Conservation (phyloP, 2,113 vertebrate genomes). For the Neodon shergylaensis region DNA sequence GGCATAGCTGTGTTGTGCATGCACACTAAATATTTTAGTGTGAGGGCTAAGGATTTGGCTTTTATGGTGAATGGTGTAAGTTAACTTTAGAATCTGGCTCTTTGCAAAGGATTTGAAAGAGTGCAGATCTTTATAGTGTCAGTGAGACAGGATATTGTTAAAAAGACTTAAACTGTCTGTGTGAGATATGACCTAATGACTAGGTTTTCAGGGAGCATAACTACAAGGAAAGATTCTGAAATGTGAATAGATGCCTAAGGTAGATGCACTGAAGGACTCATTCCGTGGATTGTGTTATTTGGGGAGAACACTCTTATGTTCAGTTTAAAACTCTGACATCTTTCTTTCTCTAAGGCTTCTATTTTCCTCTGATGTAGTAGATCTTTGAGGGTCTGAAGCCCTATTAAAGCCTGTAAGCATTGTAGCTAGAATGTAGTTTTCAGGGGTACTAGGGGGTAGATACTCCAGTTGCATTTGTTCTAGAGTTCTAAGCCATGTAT, state of each 20-base stretch:
- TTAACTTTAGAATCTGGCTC: constrained; percentile 43
- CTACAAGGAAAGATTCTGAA: constrained; percentile 5
- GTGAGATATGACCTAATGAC: constrained; percentile 23
- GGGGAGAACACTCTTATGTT: background rate
- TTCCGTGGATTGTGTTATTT: constrained; percentile 37
- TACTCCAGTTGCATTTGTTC: background rate
- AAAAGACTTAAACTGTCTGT: constrained; percentile 23
- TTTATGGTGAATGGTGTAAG: constrained; percentile 5
- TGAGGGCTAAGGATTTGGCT: background rate
- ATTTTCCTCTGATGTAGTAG: background rate
- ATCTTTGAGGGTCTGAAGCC: background rate
- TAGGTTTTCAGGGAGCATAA: background rate
- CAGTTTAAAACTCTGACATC: constrained; percentile 17
- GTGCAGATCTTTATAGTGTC: background rate
- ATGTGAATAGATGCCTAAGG: constrained; percentile 1
- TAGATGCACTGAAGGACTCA: background rate
- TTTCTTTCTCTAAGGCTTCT: background rate
- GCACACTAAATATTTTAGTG: constrained; percentile 56
- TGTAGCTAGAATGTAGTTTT: background rate
- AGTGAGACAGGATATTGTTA: background rate
- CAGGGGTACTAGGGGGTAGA: background rate
- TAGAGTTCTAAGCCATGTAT: background rate
- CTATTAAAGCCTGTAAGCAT: constrained; percentile 14
- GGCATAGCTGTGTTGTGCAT: background rate
- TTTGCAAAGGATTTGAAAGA: constrained; percentile 39